Percentiles rank a stretch among this genome's conserved stretches.
Conservation (phyloP, 2,888 invertebrate genomes). For the Leptopilina myrica region DNA sequence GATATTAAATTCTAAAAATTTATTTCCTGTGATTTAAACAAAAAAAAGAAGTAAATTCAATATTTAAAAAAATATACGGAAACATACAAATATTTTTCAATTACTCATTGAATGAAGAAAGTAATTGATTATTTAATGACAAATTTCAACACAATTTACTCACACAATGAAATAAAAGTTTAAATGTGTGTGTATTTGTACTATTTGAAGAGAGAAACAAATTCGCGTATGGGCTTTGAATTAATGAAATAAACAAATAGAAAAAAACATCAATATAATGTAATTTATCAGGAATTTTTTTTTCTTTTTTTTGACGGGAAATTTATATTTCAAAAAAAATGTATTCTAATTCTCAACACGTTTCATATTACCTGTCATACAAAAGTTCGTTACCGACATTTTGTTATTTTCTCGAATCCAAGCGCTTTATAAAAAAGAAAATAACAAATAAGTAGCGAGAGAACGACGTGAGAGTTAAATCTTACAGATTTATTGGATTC, state of each 20-base stretch:
- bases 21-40: background rate
- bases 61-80: background rate
- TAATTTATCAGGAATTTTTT: constrained; percentile 11
- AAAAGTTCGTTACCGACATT: constrained; percentile 27
- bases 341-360: constrained; percentile 32
- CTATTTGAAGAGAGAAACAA: too few relatives aligned
- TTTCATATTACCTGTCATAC: constrained; percentile 34
- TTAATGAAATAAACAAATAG: too few relatives aligned
- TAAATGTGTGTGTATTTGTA: too few relatives aligned
- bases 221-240: too few relatives aligned
- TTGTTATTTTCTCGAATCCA: constrained; percentile 13
- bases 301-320: too few relatives aligned
- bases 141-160: background rate
- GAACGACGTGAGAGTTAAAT: background rate
- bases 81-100: background rate
- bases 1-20: constrained; percentile 21
- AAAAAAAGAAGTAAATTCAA: background rate
- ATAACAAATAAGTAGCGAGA: background rate
- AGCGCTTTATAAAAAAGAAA: background rate
- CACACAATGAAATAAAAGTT: too few relatives aligned
- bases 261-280: too few relatives aligned
- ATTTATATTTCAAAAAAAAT: background rate
- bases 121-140: background rate
- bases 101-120: constrained; percentile 9
- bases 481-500: background rate